phyloP scores from a whole-genome alignment of 2,113 vertebrate genomes.

The Mellivora capensis region DNA sequence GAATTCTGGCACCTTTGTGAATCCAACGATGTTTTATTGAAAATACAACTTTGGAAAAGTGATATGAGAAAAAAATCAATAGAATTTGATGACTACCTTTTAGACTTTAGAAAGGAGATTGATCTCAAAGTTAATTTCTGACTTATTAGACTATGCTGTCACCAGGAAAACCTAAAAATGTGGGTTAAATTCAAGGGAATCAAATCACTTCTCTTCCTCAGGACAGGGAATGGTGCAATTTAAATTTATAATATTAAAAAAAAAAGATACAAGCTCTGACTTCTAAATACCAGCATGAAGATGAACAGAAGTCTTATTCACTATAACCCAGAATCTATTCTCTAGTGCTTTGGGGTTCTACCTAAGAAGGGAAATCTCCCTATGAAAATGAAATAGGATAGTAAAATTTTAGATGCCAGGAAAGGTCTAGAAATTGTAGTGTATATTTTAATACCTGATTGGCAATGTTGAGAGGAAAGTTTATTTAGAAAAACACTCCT shows the following conservation, averaged over 20 bases:
- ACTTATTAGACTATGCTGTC: constrained; percentile 36
- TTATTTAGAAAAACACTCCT: constrained; percentile 5
- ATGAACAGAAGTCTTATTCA: constrained; percentile 50
- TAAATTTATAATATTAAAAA: constrained; percentile 51
- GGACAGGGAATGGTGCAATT: constrained; percentile 39
- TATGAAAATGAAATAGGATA: constrained; percentile 33
- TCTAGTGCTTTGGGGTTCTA: neutral
- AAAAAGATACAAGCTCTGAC: constrained; percentile 26
- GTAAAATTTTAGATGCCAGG: neutral
- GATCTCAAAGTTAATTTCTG: constrained; percentile 48
- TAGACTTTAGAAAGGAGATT: constrained; percentile 9
- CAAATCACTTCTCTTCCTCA: neutral
- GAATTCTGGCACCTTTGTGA: constrained; percentile 50
- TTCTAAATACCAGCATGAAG: constrained; percentile 53
- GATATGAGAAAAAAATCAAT: constrained; percentile 8
- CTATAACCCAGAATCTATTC: neutral
- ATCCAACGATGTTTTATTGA: constrained; percentile 37
- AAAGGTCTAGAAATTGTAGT: neutral
- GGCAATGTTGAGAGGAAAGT: neutral
- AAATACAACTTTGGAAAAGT: constrained; percentile 46
- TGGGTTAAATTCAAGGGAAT: constrained; percentile 22
- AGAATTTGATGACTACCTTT: constrained; percentile 43
- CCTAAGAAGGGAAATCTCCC: constrained; percentile 22
- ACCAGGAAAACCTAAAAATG: neutral
- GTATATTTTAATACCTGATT: neutral